Percentiles rank a stretch among this genome's conserved stretches.
Evolutionary conservation across 1,140 invertebrate species (phyloP).

Genomic region (Drosophila santomea): DNA sequence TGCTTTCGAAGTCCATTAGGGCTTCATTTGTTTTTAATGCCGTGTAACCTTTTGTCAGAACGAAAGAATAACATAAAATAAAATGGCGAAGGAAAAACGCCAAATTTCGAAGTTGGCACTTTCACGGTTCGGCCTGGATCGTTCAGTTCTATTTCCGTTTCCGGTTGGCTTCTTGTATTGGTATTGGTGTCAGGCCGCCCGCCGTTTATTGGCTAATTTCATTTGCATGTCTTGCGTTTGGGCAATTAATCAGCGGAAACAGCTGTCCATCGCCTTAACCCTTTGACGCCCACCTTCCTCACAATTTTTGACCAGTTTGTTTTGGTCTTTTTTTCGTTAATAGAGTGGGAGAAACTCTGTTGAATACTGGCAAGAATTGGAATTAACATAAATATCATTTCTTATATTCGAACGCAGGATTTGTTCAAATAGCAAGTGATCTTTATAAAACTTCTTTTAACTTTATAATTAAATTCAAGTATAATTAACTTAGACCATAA

Average conservation of each 20-base stretch:
- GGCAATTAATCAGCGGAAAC: conserved; percentile 81
- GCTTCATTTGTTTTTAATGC: conserved; percentile 82
- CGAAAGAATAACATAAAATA: conserved; percentile 67
- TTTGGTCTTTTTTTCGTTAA: background rate
- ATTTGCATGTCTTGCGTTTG: conserved; percentile 82
- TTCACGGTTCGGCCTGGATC: conserved; percentile 60
- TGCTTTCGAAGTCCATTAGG: conserved; percentile 78
- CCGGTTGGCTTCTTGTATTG: conserved; percentile 1
- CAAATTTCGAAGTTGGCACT: conserved; percentile 76
- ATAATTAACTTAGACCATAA: background rate
- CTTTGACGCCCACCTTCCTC: conserved; percentile 18
- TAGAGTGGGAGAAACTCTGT: background rate
- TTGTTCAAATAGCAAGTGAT: too few species aligned
- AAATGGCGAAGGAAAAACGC: conserved; percentile 15
- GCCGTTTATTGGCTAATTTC: conserved; percentile 82
- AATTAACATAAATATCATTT: too few species aligned
- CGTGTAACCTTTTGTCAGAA: conserved; percentile 75
- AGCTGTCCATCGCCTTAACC: conserved; percentile 77
- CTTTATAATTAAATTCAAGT: background rate
- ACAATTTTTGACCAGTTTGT: conserved; percentile 11
- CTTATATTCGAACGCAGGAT: too few species aligned
- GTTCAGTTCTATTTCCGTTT: conserved; percentile 3
- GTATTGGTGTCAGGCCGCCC: conserved; percentile 40
- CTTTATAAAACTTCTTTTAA: background rate
- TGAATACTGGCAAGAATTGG: conserved; percentile 4